Conservation (phyloP, 2,113 vertebrate species). For the Campylomormyrus tamandua region DNA sequence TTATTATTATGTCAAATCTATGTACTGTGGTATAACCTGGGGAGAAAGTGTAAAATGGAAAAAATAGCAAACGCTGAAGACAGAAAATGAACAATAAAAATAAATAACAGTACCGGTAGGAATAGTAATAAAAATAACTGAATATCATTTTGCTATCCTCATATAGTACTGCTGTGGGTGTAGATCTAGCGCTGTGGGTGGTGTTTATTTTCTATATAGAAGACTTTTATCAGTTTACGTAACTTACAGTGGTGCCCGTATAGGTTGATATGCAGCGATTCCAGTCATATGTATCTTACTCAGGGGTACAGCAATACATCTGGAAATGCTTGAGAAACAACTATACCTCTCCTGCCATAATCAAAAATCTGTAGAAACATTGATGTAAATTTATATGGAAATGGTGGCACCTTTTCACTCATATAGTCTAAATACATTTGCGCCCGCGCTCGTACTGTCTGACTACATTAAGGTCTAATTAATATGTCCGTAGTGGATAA, state of each 20-base stretch:
- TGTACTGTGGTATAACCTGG: not conserved
- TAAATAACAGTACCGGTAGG: not conserved
- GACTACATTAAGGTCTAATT: not conserved
- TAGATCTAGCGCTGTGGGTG: constrained; percentile 9
- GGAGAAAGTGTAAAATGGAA: not conserved
- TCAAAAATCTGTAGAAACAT: not conserved
- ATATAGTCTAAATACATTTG: not conserved
- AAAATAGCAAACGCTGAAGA: not conserved
- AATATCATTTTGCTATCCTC: constrained; percentile 6
- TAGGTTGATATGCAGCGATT: not conserved
- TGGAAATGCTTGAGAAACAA: not conserved
- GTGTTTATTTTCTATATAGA: not conserved
- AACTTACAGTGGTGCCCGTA: not conserved
- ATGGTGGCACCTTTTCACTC: not conserved
- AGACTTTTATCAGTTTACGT: constrained; percentile 1
- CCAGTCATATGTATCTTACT: not conserved
- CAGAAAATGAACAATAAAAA: constrained; percentile 9
- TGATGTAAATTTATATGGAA: not conserved
- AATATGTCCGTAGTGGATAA: not conserved
- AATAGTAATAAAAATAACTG: constrained; percentile 2
- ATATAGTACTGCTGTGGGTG: constrained; percentile 3
- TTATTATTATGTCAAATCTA: not conserved
- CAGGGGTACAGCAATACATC: not conserved
- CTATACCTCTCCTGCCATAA: not conserved
- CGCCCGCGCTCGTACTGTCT: not conserved